These are phyloP conservation scores for Pseudorhombus dupliciocellatus DNA, from an alignment of 2,113 vertebrate genomes.

Conservation along the genomic window DNA sequence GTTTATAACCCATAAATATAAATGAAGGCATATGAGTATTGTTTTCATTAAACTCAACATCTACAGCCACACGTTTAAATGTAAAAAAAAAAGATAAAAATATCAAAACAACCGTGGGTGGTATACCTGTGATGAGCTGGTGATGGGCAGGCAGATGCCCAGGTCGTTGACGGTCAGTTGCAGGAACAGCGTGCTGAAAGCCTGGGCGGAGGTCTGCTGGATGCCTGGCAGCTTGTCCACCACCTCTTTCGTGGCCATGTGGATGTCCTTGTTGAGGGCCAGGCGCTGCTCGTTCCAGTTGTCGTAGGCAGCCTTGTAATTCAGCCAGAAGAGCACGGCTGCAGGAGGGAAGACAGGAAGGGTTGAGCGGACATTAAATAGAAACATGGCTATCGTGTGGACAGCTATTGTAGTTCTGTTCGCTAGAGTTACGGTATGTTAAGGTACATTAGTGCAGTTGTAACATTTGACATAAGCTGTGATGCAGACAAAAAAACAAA, in stretches of 20 bases:
- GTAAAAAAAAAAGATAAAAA: background rate
- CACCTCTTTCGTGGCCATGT: constrained; percentile 97
- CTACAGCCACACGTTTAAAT: background rate
- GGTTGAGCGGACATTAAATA: too few relatives aligned
- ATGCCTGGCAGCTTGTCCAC: constrained; percentile 98
- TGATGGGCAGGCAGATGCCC: constrained; percentile 97
- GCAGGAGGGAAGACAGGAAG: constrained; percentile 1
- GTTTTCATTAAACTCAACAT: too few relatives aligned
- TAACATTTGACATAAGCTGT: background rate
- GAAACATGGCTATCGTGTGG: too few relatives aligned
- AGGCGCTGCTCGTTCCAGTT: constrained; percentile 98
- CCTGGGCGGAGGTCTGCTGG: constrained; percentile 96
- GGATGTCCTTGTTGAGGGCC: constrained; percentile 97
- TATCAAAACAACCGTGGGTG: background rate
- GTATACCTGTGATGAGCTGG: constrained; percentile 89
- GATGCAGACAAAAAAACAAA: constrained; percentile 50
- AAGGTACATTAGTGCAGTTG: background rate
- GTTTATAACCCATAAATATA: too few relatives aligned
- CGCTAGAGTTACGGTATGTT: too few relatives aligned
- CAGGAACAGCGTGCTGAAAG: constrained; percentile 97
- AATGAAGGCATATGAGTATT: too few relatives aligned
- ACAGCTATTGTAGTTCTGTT: background rate
- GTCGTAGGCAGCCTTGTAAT: constrained; percentile 98
- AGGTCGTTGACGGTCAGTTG: constrained; percentile 97
- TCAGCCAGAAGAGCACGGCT: constrained; percentile 99